Percentiles rank a stretch among this genome's conserved stretches.
Conservation (phyloP, 2,888 invertebrate species). For the Archaeoteleia sp. region DNA sequence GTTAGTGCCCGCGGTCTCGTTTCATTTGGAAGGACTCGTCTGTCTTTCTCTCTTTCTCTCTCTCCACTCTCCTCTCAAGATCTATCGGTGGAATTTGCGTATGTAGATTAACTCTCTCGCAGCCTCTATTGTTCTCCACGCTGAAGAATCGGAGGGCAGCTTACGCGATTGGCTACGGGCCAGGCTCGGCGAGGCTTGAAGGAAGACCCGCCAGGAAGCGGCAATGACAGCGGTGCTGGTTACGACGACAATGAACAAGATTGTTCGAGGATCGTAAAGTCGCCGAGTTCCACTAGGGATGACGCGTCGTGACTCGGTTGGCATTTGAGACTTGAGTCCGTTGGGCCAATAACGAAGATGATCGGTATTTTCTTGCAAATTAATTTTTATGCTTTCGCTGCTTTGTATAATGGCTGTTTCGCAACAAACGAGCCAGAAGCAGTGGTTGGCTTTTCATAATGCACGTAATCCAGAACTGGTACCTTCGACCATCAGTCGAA, state of each 20-base stretch:
- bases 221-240: conserved; percentile 52
- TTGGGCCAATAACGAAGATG: too few species aligned
- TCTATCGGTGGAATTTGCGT: conserved; percentile 70
- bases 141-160: conserved; percentile 53
- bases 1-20: conserved; percentile 54
- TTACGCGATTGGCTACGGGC: conserved; percentile 30
- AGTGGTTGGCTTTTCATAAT: not conserved
- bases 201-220: conserved; percentile 48
- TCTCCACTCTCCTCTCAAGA: conserved; percentile 62
- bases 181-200: conserved; percentile 30
- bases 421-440: not conserved
- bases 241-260: conserved; percentile 44
- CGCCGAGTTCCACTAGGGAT: conserved; percentile 3
- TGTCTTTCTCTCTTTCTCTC: conserved; percentile 36
- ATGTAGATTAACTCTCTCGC: conserved; percentile 69
- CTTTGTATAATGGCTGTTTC: not conserved
- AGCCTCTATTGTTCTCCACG: conserved; percentile 66
- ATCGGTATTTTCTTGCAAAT: conserved; percentile 9
- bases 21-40: conserved; percentile 40
- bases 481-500: conserved; percentile 1
- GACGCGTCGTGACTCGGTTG: conserved; percentile 10
- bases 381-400: too few species aligned
- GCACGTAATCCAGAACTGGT: too few species aligned
- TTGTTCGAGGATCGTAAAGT: conserved; percentile 45
- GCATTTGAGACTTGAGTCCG: conserved; percentile 18